These are phyloP conservation scores for Rhea pennata DNA, from an alignment of 2,113 vertebrate species.

Conservation along the genomic window DNA sequence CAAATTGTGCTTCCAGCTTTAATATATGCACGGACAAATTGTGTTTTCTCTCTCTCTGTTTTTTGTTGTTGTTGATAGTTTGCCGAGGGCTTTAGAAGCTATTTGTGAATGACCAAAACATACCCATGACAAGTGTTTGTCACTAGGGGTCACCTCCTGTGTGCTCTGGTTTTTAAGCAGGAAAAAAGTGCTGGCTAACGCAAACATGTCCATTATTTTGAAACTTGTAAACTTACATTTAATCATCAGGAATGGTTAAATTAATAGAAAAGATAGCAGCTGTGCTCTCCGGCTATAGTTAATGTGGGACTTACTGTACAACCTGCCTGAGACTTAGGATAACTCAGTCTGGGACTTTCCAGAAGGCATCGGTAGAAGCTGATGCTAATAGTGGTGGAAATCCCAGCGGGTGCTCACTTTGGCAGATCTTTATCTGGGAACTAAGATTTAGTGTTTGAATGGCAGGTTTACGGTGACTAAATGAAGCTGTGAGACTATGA, in stretches of 20 bases:
- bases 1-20: background rate
- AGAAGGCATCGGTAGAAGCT: background rate
- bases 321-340: background rate
- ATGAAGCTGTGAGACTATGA: background rate
- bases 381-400: background rate
- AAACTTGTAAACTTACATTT: background rate
- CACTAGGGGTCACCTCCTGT: background rate
- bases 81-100: background rate
- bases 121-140: fast-evolving
- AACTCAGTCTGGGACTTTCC: background rate
- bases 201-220: background rate
- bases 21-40: background rate
- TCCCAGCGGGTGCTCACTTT: background rate
- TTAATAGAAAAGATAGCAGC: background rate
- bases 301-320: background rate
- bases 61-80: background rate
- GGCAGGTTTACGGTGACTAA: background rate
- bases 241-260: background rate
- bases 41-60: no score
- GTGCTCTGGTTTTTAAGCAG: background rate
- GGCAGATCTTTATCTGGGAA: background rate
- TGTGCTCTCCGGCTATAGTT: background rate
- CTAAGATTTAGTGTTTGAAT: background rate
- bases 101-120: background rate
- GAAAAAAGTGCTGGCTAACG: background rate